Conservation (phyloP, 2,888 invertebrate genomes). For the Pandemis cinnamomeana region DNA sequence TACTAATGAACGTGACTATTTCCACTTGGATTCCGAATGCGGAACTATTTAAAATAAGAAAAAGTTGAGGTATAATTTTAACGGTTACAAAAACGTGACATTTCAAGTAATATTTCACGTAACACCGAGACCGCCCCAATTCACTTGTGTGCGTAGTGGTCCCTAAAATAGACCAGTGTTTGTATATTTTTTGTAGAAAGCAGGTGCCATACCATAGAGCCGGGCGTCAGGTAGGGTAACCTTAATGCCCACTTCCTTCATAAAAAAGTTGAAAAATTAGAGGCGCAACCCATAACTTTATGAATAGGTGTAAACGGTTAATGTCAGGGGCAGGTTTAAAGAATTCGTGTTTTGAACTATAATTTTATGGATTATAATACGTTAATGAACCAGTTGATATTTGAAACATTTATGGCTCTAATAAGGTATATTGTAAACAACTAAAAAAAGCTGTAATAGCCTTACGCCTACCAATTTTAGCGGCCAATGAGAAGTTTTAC, state of each 20-base stretch:
- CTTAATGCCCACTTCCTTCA: conserved; percentile 75
- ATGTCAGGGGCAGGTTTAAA: conserved; percentile 59
- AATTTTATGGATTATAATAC: conserved; percentile 42
- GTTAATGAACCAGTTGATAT: background rate
- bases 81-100: conserved; percentile 52
- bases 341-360: conserved; percentile 39
- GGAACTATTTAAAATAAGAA: conserved; percentile 26
- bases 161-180: conserved; percentile 70
- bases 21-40: conserved; percentile 21
- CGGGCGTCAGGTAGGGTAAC: conserved; percentile 67
- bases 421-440: background rate
- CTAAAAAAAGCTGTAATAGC: background rate
- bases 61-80: conserved; percentile 29
- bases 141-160: conserved; percentile 57
- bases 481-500: background rate
- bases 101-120: conserved; percentile 62
- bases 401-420: conserved; percentile 1
- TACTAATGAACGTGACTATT: conserved; percentile 27
- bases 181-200: conserved; percentile 76
- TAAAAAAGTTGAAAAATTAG: conserved; percentile 61
- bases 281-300: conserved; percentile 58
- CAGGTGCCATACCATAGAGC: conserved; percentile 67
- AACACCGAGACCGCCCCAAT: conserved; percentile 51
- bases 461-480: background rate
- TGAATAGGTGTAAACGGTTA: conserved; percentile 54